phyloP scores from a whole-genome alignment of 2,113 vertebrate genomes.

The Coturnix japonica region DNA sequence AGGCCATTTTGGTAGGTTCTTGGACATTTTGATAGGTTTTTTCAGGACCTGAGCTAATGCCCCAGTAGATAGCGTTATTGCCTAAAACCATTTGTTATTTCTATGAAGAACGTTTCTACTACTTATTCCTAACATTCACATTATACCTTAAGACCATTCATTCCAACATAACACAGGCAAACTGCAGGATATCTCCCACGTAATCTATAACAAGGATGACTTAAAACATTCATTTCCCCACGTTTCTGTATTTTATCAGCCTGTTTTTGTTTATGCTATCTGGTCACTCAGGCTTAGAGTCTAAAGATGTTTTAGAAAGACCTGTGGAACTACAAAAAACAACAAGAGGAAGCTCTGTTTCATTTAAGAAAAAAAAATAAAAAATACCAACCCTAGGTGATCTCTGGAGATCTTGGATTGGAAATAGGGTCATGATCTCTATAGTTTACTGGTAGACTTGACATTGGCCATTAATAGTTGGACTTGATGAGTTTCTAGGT shows the following conservation, averaged over 20 bases:
- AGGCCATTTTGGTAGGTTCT: too few species aligned
- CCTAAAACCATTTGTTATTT: neutral
- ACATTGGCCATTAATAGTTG: neutral
- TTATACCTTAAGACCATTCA: neutral
- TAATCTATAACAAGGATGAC: neutral
- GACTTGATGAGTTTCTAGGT: neutral
- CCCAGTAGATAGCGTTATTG: neutral
- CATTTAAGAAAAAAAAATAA: neutral
- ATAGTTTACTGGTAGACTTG: neutral
- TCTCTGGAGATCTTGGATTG: neutral
- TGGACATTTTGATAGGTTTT: neutral
- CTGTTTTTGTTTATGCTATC: neutral
- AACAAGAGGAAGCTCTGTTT: neutral
- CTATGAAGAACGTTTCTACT: neutral
- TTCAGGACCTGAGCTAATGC: neutral
- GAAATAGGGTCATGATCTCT: neutral
- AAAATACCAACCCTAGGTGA: neutral
- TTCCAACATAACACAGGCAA: constrained; percentile 24
- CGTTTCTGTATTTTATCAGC: neutral
- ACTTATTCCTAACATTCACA: neutral
- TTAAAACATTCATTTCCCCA: neutral
- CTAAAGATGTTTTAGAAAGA: neutral
- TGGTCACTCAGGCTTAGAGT: neutral
- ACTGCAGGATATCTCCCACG: constrained; percentile 16
- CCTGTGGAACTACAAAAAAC: neutral